Conservation (phyloP, 2,113 vertebrate genomes). For the Sorex fumeus region DNA sequence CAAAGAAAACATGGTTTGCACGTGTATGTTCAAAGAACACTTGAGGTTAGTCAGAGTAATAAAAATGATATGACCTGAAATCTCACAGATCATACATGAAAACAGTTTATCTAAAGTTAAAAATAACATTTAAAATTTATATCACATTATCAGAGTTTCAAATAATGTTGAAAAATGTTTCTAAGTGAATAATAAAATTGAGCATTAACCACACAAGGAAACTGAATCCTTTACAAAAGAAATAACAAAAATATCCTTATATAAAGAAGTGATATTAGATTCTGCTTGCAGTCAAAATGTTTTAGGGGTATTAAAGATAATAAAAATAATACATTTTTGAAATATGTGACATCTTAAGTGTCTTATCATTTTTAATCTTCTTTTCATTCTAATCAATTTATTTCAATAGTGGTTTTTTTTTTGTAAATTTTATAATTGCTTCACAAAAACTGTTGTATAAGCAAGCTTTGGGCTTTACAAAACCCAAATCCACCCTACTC, state of each 20-base stretch:
- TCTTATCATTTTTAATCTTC: neutral
- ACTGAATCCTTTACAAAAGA: constrained; percentile 2
- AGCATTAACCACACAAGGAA: neutral
- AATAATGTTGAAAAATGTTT: constrained; percentile 13
- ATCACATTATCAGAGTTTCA: neutral
- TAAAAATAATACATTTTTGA: neutral
- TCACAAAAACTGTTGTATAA: neutral
- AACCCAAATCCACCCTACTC: neutral
- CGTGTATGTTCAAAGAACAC: neutral
- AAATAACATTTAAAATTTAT: constrained; percentile 28
- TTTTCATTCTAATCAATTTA: neutral
- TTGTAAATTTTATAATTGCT: neutral
- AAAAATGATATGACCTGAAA: constrained; percentile 46
- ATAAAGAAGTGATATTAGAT: neutral
- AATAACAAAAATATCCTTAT: neutral
- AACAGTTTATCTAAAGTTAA: constrained; percentile 47
- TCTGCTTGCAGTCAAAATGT: neutral
- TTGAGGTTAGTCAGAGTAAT: constrained; percentile 15
- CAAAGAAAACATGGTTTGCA: neutral
- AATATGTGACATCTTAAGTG: neutral
- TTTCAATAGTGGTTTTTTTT: constrained; percentile 9
- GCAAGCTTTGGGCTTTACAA: neutral
- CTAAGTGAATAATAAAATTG: constrained; percentile 45
- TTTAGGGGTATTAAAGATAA: neutral
- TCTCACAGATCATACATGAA: neutral